Base-by-base conservation (phyloP, 1,140 invertebrate genomes). In the Diorhabda elongata region DNA sequence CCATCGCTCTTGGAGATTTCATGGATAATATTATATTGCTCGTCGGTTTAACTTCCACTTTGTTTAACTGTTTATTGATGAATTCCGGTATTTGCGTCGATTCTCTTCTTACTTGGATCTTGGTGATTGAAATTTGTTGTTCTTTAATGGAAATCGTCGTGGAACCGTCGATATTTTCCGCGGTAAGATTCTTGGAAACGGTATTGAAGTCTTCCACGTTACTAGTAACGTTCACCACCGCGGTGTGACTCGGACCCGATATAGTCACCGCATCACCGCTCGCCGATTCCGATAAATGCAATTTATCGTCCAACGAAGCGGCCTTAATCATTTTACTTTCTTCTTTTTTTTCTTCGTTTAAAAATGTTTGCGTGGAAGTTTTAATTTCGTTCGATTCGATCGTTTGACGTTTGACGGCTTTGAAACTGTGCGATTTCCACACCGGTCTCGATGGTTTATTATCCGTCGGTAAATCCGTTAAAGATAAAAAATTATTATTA, bases 41-140 rank as follows among this genome's bases (percentile, higher is more conserved):
- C 4, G 81, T 71, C 3, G 85, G 84, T 75, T 87, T 87, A 2
- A 69, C 64, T 72, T 90, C 88, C 56, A 91, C 88, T 73, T 85
- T 87, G 69, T 90, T 89, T 61, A 91, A 75, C 76, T 90, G 88
- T 61, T 90, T 87, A 72, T 89, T 86, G 72, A 91, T 81, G 76
- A 90, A 90, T 79, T 91, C 89, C 2, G 89, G 89, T n/a, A 89
- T 83, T 44, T 68, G 74, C 26, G 69, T 74, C 44, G 74, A 70
- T 70, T 76, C 74, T 6, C 71, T 72, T 72, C 76, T 78, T 5
- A 79, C 61, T 61, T 80, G 77, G 6, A 80, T 77, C 62, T 80
- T 81, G 2, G 80, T 81, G 2, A 79, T 73, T 3, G 77, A 79
- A 4, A 81, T 71, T 66, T 77, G 75, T 56, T 75, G 70, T 69